phyloP scores from a whole-genome alignment of 1,140 invertebrate genomes.

The Drosophila nannoptera region DNA sequence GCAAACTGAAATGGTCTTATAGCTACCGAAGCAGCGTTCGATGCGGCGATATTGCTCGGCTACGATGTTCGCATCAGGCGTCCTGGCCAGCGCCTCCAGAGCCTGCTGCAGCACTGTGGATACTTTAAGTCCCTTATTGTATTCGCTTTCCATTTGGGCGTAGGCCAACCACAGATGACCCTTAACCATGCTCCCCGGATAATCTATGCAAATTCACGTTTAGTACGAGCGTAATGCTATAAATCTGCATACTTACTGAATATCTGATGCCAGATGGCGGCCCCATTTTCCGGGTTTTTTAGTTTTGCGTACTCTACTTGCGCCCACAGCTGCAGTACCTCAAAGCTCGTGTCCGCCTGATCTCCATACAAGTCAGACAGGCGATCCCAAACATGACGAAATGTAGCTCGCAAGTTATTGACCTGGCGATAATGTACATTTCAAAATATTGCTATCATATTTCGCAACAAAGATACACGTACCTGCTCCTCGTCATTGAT shows the following conservation, averaged over 20 bases:
- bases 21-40: slow-evolving; percentile 53
- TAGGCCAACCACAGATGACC: slow-evolving; percentile 40
- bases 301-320: slow-evolving; percentile 65
- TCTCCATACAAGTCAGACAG: slow-evolving; percentile 65
- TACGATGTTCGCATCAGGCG: slow-evolving; percentile 10
- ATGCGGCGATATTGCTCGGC: slow-evolving; percentile 45
- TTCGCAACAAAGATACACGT: background rate
- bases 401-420: slow-evolving; percentile 50
- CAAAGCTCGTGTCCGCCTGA: slow-evolving; percentile 63
- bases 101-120: slow-evolving; percentile 35
- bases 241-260: slow-evolving; percentile 47
- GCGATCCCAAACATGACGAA: slow-evolving; percentile 58
- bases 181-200: slow-evolving; percentile 47
- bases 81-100: slow-evolving; percentile 23
- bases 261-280: slow-evolving; percentile 64
- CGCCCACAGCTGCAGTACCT: slow-evolving; percentile 74
- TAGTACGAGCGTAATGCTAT: background rate
- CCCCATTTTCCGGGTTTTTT: slow-evolving; percentile 30
- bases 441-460: background rate
- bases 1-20: slow-evolving; percentile 44
- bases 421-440: slow-evolving; percentile 15
- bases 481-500: slow-evolving; percentile 8
- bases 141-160: slow-evolving; percentile 53
- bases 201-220: slow-evolving; percentile 37
- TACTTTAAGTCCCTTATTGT: slow-evolving; percentile 31